Percentiles rank a stretch among this genome's conserved stretches.
These are phyloP conservation scores for Rhombomys opimus DNA, from an alignment of 2,113 vertebrate genomes.

Conservation along the genomic window DNA sequence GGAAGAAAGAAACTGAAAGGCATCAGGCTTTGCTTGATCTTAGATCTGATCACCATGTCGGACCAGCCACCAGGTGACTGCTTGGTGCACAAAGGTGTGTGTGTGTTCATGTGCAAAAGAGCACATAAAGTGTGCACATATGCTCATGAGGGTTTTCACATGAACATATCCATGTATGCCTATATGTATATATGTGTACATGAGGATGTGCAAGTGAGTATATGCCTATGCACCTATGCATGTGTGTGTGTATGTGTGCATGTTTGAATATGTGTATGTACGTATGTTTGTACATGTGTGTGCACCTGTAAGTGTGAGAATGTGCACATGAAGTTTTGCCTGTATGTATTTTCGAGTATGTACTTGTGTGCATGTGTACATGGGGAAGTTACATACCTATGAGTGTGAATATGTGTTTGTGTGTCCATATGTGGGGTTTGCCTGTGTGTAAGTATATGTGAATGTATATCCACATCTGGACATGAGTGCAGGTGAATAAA, in stretches of 20 bases:
- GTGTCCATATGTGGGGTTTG: background rate
- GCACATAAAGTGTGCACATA: background rate
- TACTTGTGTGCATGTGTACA: background rate
- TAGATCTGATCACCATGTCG: background rate
- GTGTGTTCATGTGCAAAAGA: background rate
- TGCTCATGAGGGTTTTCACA: background rate
- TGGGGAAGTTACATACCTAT: background rate
- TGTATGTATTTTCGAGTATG: background rate
- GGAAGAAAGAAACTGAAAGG: rapidly evolving
- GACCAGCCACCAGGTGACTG: rapidly evolving
- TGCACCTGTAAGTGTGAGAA: background rate
- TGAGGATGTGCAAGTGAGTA: background rate
- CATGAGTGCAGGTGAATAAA: background rate
- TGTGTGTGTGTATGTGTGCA: background rate
- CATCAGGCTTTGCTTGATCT: background rate
- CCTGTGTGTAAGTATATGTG: background rate
- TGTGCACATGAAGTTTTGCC: background rate
- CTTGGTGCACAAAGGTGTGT: background rate
- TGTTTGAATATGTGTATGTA: background rate
- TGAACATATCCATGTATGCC: rapidly evolving
- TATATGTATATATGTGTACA: background rate
- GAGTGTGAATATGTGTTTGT: background rate
- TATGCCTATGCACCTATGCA: rapidly evolving
- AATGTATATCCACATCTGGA: too few relatives aligned
- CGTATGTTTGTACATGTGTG: rapidly evolving